Evolutionary conservation across 2,888 invertebrate species (phyloP).

Genomic region (Brenthis ino): DNA sequence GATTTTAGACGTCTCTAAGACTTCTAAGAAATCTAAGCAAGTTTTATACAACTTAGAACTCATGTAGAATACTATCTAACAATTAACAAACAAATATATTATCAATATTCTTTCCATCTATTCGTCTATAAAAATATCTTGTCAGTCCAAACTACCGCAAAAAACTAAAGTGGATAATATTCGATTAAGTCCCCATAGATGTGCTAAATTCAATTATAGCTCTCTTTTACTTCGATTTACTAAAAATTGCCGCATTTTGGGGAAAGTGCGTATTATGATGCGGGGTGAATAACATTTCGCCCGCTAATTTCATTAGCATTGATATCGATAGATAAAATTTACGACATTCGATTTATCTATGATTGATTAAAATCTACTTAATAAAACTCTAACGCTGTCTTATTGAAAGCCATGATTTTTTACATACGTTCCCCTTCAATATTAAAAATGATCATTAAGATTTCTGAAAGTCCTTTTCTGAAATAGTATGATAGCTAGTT

Average conservation of each 20-base stretch:
- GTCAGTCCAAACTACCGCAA: conserved; percentile 43
- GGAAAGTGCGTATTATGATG: conserved; percentile 56
- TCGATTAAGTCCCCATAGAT: conserved; percentile 59
- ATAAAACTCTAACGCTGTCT: too few species aligned
- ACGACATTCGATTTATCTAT: conserved; percentile 5
- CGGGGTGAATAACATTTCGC: conserved; percentile 48
- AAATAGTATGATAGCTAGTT: too few species aligned
- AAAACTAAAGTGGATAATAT: conserved; percentile 65
- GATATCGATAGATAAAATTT: conserved; percentile 32
- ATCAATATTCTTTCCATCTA: too few species aligned
- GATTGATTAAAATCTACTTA: background rate
- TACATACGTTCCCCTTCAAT: too few species aligned
- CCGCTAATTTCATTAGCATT: conserved; percentile 45
- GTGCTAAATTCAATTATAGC: conserved; percentile 67
- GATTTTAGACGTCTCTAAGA: too few species aligned
- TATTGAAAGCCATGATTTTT: too few species aligned
- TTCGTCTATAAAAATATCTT: conserved; percentile 7
- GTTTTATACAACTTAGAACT: too few species aligned
- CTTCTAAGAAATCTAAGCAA: too few species aligned
- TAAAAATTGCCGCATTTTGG: conserved; percentile 44
- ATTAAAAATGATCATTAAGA: too few species aligned
- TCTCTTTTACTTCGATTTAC: conserved; percentile 63
- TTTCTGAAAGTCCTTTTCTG: too few species aligned
- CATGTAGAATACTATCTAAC: too few species aligned
- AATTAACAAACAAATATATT: too few species aligned